Evolutionary conservation across 2,888 invertebrate genomes (phyloP).

Genomic region (Drosophila picticornis): DNA sequence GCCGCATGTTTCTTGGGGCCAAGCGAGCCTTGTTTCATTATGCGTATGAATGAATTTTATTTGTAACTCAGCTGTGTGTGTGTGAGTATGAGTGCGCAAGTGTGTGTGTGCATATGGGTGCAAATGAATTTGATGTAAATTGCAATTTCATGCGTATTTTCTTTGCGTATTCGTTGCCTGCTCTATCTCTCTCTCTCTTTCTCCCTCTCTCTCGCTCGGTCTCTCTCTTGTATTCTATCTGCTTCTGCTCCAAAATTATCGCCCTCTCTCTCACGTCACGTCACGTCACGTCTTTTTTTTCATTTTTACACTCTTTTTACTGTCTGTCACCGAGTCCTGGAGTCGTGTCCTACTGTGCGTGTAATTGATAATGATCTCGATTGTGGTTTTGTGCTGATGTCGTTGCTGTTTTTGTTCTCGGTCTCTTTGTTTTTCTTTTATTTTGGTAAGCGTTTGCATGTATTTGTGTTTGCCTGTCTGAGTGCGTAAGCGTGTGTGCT

Average conservation of each 20-base stretch:
- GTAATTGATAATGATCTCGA: slow-evolving; percentile 83
- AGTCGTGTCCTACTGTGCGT: slow-evolving; percentile 78
- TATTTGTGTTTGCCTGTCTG: slow-evolving; percentile 3
- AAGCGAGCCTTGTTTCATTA: slow-evolving; percentile 71
- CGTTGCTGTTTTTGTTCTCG: slow-evolving; percentile 47
- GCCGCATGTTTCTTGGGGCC: slow-evolving; percentile 56
- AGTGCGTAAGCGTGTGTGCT: slow-evolving; percentile 1
- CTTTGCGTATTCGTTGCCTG: slow-evolving; percentile 62
- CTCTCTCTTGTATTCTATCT: not conserved
- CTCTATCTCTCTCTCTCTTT: not conserved
- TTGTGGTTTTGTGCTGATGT: slow-evolving; percentile 71
- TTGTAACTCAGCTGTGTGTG: slow-evolving; percentile 59
- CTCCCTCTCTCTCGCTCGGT: not conserved
- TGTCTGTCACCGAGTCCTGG: slow-evolving; percentile 31
- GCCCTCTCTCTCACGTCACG: slow-evolving; percentile 8
- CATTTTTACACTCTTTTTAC: slow-evolving; percentile 29
- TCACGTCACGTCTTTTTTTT: too few relatives aligned
- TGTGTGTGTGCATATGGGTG: slow-evolving; percentile 70
- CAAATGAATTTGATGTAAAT: slow-evolving; percentile 82
- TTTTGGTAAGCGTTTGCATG: slow-evolving; percentile 41
- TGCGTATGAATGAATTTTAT: slow-evolving; percentile 82
- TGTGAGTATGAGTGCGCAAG: slow-evolving; percentile 16
- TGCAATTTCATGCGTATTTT: slow-evolving; percentile 82
- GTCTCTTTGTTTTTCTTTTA: slow-evolving; percentile 44
- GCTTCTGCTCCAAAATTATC: slow-evolving; percentile 8